Base-by-base conservation (phyloP, 2,888 invertebrate species). In the Mythimna vitellina region DNA sequence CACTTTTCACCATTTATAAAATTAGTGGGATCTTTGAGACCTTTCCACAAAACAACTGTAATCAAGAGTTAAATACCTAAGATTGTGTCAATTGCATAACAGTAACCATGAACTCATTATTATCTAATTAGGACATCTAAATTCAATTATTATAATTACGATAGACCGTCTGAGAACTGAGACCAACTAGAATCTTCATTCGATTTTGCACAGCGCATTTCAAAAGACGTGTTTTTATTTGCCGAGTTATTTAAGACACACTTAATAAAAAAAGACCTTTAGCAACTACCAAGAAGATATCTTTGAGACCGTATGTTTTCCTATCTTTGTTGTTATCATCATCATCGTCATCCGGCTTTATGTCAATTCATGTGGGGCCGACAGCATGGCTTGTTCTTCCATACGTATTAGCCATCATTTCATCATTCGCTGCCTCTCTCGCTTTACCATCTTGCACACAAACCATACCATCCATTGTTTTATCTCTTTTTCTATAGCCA, bases 71-170 rank as follows among this genome's bases (percentile, higher is more conserved):
- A 14, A 58, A 17, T 8, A 49, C 14, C 6, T 58, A 14, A 2
- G 12, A 69, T 53, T 17, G 38, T 38, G 22, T 38, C 22, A 38
- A 38, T 60, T 32, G 4, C 14, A 5, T 25, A 57, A 51, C 63
- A 8, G 25, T 42, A 25, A 54, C 20, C 14, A 0, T 60, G 58
- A 49, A 58, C 20, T 58, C 32, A 57, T 25, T 57, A 49, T 22
- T 38, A 73, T 51, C 14, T 53, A n/a, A 62, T 25, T 65, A 49
- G n/a, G n/a, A 62, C 38, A 63, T 72, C 22, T 67, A 51, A 78
- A 73, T 73, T 68, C 25, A 68, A 78, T 69, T 70, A 78, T 68
- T 61, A 63, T 57, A 62, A 70, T 65, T 46, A 51, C 49, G 42
- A 46, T 46, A 57, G 20, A 25, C 12, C 3, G 32, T 20, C 54